Conservation (phyloP, 1,140 invertebrate species). For the Pentalonia nigronervosa region DNA sequence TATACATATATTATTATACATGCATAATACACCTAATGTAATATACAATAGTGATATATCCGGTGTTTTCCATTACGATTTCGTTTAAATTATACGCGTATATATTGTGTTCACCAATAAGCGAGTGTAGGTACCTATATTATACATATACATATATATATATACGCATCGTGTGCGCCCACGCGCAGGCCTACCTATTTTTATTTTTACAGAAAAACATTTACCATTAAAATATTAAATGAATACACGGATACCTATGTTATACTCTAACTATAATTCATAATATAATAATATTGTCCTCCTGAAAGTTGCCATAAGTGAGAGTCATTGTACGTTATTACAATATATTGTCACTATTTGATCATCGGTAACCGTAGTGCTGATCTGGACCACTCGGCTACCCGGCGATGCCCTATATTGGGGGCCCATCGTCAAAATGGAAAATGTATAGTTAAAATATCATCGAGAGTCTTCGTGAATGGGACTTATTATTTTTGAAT, state of each 20-base stretch:
- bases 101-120: conserved; percentile 3
- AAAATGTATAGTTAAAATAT: too few relatives aligned
- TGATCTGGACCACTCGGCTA: too few relatives aligned
- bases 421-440: too few relatives aligned
- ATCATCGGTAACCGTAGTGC: background rate
- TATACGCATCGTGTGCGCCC: background rate
- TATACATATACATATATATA: too few relatives aligned
- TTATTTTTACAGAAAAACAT: conserved; percentile 16
- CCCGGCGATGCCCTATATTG: too few relatives aligned
- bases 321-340: background rate
- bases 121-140: background rate
- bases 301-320: background rate
- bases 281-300: background rate
- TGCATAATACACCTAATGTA: background rate
- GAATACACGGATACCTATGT: background rate
- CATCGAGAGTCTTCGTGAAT: too few relatives aligned
- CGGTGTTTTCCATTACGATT: conserved; percentile 39
- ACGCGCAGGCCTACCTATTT: background rate
- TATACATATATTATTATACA: background rate
- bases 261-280: background rate
- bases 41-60: conserved; percentile 20
- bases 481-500: too few relatives aligned
- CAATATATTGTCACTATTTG: background rate
- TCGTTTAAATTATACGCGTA: conserved; percentile 31
- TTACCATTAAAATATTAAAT: background rate